These are phyloP conservation scores for Agriopis leucophaearia DNA, from an alignment of 2,888 invertebrate genomes.

Conservation along the genomic window DNA sequence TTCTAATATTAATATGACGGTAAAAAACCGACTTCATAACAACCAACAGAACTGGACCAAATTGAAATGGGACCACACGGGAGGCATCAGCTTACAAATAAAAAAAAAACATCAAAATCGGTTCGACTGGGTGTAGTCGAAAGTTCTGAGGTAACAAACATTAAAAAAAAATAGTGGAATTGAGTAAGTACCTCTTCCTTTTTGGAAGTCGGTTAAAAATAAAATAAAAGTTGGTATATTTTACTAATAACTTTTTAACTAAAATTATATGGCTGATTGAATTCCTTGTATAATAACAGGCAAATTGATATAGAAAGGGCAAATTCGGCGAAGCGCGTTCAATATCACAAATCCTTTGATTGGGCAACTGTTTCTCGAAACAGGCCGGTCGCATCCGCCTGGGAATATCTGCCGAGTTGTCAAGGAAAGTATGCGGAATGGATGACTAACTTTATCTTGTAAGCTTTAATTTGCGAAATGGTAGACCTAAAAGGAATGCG, in stretches of 20 bases:
- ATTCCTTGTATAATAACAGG: not conserved
- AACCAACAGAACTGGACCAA: no score
- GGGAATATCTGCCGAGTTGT: not conserved
- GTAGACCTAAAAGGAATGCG: not conserved
- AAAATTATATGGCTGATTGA: not conserved
- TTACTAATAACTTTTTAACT: not conserved
- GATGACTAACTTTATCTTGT: conserved; percentile 19
- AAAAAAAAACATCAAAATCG: no score
- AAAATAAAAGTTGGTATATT: no score
- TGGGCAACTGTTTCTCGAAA: conserved; percentile 5
- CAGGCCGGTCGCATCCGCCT: conserved; percentile 13
- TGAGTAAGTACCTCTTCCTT: no score
- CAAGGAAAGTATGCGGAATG: conserved; percentile 15
- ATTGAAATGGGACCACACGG: no score
- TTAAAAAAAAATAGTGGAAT: no score
- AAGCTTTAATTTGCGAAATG: conserved; percentile 5
- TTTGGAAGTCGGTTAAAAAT: no score
- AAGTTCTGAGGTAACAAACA: no score
- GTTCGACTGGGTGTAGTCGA: no score
- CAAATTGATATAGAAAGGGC: conserved; percentile 5
- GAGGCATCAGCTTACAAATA: no score
- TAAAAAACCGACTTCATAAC: no score
- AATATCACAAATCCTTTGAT: not conserved
- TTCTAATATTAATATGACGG: no score
- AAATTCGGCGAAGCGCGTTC: conserved; percentile 2